Base-by-base conservation (phyloP, 1,140 invertebrate genomes). In the Colletes gigas region DNA sequence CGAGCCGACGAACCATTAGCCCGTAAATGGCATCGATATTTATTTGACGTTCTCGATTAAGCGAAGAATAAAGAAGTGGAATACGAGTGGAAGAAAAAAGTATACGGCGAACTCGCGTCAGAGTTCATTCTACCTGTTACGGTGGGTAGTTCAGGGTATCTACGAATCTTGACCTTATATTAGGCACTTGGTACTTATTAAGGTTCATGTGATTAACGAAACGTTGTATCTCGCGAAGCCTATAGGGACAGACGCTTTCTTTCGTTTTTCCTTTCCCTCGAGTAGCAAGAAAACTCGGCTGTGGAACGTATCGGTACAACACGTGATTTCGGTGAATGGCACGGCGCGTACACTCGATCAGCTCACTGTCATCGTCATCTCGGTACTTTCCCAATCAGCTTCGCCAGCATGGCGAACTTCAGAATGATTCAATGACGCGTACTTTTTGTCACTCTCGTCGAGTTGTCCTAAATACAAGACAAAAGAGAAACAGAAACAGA, bases 171-270 rank as follows among this genome's bases (percentile, higher is more conserved):
- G 78, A 87, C 78, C 70, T 85, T 88, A 84, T 57, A 72, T 81
- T 83, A 80, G 82, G 83, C 86, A 88, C 83, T 83, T 82, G 83
- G 87, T 88, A 88, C 86, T 88, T 88, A 88, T 76, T 88, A 88
- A 88, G 85, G 78, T 84, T 88, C 86, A 77, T 87, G 83, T 83
- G 83, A 88, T 87, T 84, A 76, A 88, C 63, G 63, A 19, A 83
- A 81, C 65, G 79, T 59, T 74, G 39, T 83, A 82, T 86, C 84
- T 86, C 66, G 17, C 10, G 19, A 14, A 59, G 55, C 41, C n/a
- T 59, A 50, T 62, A 75, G 52, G 65, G 54, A 68, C 59, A 73
- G 55, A 82, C 39, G 72, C 73, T 83, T 87, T 60, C 69, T 71
- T 65, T 83, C 72, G 69, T 70, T 87, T 87, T 70, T 81, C 73